Conservation (phyloP, 2,113 vertebrate genomes). For the Neopipo cinnamomea region DNA sequence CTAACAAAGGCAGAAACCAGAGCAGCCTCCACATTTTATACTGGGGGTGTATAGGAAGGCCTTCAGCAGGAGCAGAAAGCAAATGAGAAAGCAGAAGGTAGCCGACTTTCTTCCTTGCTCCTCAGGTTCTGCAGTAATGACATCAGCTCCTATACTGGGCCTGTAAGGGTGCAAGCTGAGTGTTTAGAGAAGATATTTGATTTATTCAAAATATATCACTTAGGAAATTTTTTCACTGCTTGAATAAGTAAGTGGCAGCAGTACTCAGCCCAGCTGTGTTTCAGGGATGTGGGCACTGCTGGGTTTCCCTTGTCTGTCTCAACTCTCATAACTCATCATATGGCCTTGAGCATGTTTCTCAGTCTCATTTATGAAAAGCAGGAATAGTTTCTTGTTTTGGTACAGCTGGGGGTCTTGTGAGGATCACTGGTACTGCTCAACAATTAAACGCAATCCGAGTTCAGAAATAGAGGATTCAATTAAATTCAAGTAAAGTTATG, state of each 20-base stretch:
- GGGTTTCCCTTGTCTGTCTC: background rate
- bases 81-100: background rate
- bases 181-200: background rate
- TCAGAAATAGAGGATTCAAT: background rate
- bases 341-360: background rate
- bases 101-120: background rate
- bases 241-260: background rate
- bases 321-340: background rate
- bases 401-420: background rate
- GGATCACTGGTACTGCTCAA: background rate
- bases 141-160: background rate
- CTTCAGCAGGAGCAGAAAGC: background rate
- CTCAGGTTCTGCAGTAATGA: background rate
- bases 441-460: background rate
- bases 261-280: background rate
- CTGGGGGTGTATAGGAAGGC: background rate
- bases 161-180: background rate
- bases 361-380: background rate
- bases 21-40: background rate
- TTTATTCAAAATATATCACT: fast-evolving
- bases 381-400: background rate
- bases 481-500: too few species aligned
- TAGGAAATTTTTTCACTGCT: background rate
- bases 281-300: fast-evolving
- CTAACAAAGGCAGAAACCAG: background rate